Conservation (phyloP, 2,888 invertebrate species). For the Caenorhabditis sp. region DNA sequence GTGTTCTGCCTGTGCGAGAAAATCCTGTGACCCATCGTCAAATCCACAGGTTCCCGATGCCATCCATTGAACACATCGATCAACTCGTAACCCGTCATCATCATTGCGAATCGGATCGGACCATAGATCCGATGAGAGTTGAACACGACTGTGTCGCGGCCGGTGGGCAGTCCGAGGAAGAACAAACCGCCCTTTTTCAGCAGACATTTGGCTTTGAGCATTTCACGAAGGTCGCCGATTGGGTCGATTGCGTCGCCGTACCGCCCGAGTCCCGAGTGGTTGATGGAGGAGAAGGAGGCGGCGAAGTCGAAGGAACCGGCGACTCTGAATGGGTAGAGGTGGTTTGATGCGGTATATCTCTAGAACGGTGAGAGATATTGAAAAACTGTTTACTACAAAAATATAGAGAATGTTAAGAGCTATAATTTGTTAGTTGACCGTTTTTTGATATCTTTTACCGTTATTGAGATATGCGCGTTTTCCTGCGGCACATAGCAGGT, state of each 20-base stretch:
- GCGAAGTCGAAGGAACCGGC: slow-evolving; percentile 52
- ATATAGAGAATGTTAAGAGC: too few species aligned
- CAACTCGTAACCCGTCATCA: slow-evolving; percentile 32
- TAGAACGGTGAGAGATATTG: too few species aligned
- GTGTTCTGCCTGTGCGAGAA: background rate
- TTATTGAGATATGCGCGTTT: too few species aligned
- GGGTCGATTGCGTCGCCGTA: slow-evolving; percentile 63
- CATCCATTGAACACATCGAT: background rate
- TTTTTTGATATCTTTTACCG: too few species aligned
- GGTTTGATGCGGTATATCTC: too few species aligned
- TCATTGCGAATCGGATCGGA: slow-evolving; percentile 40
- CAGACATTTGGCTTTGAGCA: slow-evolving; percentile 49
- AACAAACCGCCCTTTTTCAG: slow-evolving; percentile 54
- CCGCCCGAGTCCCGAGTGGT: slow-evolving; percentile 57
- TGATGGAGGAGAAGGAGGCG: slow-evolving; percentile 58
- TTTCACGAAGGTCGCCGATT: slow-evolving; percentile 63
- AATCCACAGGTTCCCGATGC: background rate
- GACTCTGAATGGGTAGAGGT: too few species aligned
- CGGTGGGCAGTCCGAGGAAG: slow-evolving; percentile 49
- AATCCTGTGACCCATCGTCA: background rate
- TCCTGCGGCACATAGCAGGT: too few species aligned
- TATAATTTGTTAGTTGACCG: too few species aligned
- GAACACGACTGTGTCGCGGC: slow-evolving; percentile 20
- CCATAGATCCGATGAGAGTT: slow-evolving; percentile 40
- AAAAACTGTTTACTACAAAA: too few species aligned